Evolutionary conservation across 2,797 vertebrate species (phyloP).

Genomic region (Corythornis leucogaster): DNA sequence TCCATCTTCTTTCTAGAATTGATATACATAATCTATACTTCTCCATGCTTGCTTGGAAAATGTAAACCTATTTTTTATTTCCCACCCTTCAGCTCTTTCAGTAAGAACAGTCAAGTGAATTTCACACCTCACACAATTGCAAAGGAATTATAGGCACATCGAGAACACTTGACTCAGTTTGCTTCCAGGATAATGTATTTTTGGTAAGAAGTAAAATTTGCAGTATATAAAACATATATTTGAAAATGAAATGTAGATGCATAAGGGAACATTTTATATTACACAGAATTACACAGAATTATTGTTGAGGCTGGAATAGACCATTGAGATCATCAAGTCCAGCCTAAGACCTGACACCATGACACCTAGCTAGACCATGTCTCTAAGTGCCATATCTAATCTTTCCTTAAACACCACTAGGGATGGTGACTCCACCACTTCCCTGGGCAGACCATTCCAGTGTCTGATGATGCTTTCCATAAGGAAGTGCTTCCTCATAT

Average conservation of each 20-base stretch:
- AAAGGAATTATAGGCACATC: slow-evolving; percentile 21
- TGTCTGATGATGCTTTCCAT: too few species aligned
- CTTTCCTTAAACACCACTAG: too few species aligned
- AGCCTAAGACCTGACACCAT: too few species aligned
- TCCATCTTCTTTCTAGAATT: not conserved
- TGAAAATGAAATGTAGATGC: not conserved
- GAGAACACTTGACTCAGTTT: slow-evolving; percentile 39
- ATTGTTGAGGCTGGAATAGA: too few species aligned
- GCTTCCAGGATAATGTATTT: slow-evolving; percentile 25
- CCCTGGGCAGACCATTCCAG: too few species aligned
- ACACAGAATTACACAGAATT: not conserved
- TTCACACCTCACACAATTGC: slow-evolving; percentile 60
- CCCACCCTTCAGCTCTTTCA: slow-evolving; percentile 5
- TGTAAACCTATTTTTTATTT: slow-evolving; percentile 28
- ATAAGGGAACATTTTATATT: not conserved
- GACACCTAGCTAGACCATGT: too few species aligned
- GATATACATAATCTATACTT: not conserved
- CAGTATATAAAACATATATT: not conserved
- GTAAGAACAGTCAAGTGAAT: slow-evolving; percentile 40
- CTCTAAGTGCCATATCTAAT: too few species aligned
- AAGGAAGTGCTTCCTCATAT: too few species aligned
- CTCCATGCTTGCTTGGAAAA: slow-evolving; percentile 8
- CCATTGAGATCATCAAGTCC: too few species aligned
- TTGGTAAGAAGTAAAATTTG: slow-evolving; percentile 1
- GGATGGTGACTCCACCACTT: too few species aligned